Conservation (phyloP, 2,888 invertebrate genomes). For the Athalia cordata region DNA sequence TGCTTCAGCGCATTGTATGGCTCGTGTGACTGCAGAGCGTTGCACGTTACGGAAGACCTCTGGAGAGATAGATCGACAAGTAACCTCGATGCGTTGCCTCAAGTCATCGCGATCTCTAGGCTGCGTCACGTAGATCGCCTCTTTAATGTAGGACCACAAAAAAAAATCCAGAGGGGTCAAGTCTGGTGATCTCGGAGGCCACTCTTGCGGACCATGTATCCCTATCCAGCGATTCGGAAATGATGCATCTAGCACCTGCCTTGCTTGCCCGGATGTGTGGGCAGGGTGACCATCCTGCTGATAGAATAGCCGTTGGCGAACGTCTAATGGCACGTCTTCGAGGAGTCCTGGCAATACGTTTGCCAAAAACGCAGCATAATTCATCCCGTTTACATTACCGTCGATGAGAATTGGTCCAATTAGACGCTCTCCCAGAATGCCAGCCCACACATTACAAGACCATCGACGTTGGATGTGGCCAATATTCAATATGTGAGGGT, state of each 20-base stretch:
- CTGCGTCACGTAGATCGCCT: too few relatives aligned
- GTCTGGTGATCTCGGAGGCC: slow-evolving; percentile 20
- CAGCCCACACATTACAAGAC: slow-evolving; percentile 55
- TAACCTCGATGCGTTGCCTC: too few relatives aligned
- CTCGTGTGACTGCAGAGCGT: too few relatives aligned
- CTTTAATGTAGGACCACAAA: background rate
- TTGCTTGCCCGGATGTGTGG: background rate
- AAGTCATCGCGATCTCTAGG: too few relatives aligned
- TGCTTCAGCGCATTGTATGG: too few relatives aligned
- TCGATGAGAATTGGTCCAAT: slow-evolving; percentile 52
- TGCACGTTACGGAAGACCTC: too few relatives aligned
- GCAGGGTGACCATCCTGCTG: slow-evolving; percentile 44
- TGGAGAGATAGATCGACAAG: too few relatives aligned
- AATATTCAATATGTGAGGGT: slow-evolving; percentile 56
- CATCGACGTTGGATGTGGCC: slow-evolving; percentile 56
- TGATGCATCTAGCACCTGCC: background rate
- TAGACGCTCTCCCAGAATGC: slow-evolving; percentile 49
- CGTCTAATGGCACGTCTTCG: slow-evolving; percentile 52
- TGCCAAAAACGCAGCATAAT: slow-evolving; percentile 31
- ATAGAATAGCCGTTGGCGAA: slow-evolving; percentile 31
- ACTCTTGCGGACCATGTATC: background rate
- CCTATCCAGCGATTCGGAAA: slow-evolving; percentile 10
- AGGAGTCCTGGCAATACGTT: background rate
- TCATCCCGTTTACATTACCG: slow-evolving; percentile 47
- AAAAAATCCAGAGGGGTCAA: slow-evolving; percentile 6